These are phyloP conservation scores for Protosalanx chinensis DNA, from an alignment of 2,797 vertebrate genomes.

Conservation along the genomic window DNA sequence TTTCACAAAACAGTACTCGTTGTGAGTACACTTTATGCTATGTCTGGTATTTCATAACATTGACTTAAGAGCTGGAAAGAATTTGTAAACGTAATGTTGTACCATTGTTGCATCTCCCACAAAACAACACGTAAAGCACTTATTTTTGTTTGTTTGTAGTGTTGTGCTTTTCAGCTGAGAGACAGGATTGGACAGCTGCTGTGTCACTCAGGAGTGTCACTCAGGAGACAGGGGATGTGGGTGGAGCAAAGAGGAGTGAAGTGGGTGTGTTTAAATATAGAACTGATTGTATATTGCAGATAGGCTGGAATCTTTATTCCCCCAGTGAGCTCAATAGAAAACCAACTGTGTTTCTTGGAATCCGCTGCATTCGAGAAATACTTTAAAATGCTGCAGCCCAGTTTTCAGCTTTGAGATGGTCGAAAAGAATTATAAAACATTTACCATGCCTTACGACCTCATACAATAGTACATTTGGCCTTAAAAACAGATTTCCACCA, in stretches of 20 bases:
- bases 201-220: slow-evolving; percentile 24
- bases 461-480: neutral
- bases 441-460: no score
- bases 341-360: slow-evolving; percentile 64
- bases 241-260: slow-evolving; percentile 1
- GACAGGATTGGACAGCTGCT: slow-evolving; percentile 33
- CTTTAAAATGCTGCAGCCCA: neutral
- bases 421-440: no score
- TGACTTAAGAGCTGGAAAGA: slow-evolving; percentile 6
- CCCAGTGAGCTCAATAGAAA: slow-evolving; percentile 29
- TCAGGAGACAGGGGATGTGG: neutral
- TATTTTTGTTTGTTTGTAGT: slow-evolving; percentile 49
- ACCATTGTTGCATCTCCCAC: slow-evolving; percentile 1
- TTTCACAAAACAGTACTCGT: slow-evolving; percentile 19
- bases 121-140: slow-evolving; percentile 22
- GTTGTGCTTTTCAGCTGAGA: slow-evolving; percentile 73
- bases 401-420: no score
- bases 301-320: slow-evolving; percentile 34
- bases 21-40: slow-evolving; percentile 58
- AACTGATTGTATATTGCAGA: slow-evolving; percentile 90
- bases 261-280: slow-evolving; percentile 42
- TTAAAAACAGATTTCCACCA: neutral
- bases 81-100: neutral
- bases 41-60: slow-evolving; percentile 64
- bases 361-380: slow-evolving; percentile 36